Percentiles rank a stretch among this genome's conserved stretches.
Evolutionary conservation across 2,888 invertebrate species (phyloP).

Genomic region (Sminthurinus aureus): DNA sequence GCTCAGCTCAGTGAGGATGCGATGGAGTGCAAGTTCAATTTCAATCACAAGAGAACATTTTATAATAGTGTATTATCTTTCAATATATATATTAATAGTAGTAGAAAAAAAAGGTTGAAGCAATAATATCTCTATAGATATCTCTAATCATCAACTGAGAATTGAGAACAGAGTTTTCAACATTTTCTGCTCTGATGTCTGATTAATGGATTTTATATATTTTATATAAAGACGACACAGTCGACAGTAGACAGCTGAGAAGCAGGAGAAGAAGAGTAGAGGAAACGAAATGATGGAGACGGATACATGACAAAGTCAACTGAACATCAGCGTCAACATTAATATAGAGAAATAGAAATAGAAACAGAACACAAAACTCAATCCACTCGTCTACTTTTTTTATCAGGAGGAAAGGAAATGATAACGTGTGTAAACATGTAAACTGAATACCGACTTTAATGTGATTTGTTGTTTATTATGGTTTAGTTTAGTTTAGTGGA

Average conservation of each 20-base stretch:
- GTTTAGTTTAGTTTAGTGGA: neutral
- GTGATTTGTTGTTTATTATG: constrained; percentile 18
- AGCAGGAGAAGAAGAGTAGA: too few species aligned
- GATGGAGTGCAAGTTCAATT: constrained; percentile 1
- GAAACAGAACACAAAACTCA: neutral
- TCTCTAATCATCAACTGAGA: too few species aligned
- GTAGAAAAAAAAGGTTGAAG: neutral
- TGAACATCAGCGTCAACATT: neutral
- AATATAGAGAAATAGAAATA: neutral
- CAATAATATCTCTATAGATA: too few species aligned
- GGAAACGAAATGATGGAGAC: too few species aligned
- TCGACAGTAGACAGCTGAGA: too few species aligned
- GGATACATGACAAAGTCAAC: neutral
- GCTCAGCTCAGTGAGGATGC: too few species aligned
- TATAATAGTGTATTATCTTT: neutral
- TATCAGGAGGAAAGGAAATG: constrained; percentile 11
- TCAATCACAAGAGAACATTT: neutral
- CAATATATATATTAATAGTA: neutral
- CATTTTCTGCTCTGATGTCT: too few species aligned
- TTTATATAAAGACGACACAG: too few species aligned
- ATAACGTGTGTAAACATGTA: constrained; percentile 19
- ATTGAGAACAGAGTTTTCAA: too few species aligned
- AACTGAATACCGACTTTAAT: constrained; percentile 11
- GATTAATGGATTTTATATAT: too few species aligned
- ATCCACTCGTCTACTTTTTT: constrained; percentile 1